Base-by-base conservation (phyloP, 35 echinoderm and acorn worm genomes). In the Nesometra sesokonis region DNA sequence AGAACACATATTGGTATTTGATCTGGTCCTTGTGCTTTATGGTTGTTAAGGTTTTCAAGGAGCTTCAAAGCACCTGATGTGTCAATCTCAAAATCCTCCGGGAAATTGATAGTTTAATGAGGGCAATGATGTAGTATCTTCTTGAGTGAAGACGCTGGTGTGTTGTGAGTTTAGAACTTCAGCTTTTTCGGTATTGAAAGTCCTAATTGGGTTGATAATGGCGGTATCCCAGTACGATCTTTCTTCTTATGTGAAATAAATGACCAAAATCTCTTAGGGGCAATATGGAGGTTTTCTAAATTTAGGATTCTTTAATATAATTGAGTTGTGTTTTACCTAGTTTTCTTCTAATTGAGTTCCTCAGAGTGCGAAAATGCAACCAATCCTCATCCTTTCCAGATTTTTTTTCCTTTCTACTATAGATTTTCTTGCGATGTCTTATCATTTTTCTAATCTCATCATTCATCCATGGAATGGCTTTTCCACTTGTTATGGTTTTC, bases 381-480 rank as follows among this genome's bases (percentile, higher is more conserved):
- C 89, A 90, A 36, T 90, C 88, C 13, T 35, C 33, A 34, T 40
- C 81, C 31, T 84, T 85, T 30, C 36, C 57, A 35, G 82, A 85
- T 86, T 31, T 90, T 29, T 86, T 80, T 34, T 83, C 84, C 78
- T 36, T 52, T 17, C 85, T 90, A 46, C 85, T 90, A 46, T 46
- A 90, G 46, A 86, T 19, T n/a, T 84, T 86, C 33, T 86, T 85
- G 17, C 36, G 36, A 36, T 52, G 78, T 52, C 76, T 86, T 11
- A 86, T 85, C 34, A 80, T 32, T 80, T 35, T 80, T 80, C 34
- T 80, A 5, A 80, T 35, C 32, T 80, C 27, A 17, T 80, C 27
- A 80, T 80, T 80, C 11, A 80, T 80, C 78, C 78, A 80, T 80
- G 78, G 78, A 15, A 31, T 89, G 35, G 46, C 88, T 46, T 32